Evolutionary conservation across 2,888 invertebrate genomes (phyloP).

Genomic region (Standfussiana lucernea): DNA sequence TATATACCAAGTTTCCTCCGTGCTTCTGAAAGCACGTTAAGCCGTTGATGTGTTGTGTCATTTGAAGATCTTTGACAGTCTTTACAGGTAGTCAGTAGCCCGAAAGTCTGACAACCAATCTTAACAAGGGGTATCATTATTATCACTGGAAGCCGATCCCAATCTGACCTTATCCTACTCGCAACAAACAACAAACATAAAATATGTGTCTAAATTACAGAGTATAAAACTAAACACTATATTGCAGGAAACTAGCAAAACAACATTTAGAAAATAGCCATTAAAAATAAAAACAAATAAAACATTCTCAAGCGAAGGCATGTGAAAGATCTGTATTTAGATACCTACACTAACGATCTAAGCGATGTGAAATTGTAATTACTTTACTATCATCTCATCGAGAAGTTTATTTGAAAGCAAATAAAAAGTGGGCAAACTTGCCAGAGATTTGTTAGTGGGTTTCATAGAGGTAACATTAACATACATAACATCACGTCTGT

Average conservation of each 20-base stretch:
- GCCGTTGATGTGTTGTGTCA: no score
- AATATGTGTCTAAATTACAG: neutral
- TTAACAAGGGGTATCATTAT: no score
- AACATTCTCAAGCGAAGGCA: conserved; percentile 53
- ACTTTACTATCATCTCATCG: conserved; percentile 23
- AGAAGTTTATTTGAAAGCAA: conserved; percentile 31
- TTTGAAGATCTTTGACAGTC: no score
- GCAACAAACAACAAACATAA: neutral
- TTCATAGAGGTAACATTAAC: neutral
- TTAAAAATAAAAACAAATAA: conserved; percentile 57
- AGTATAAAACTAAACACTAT: neutral
- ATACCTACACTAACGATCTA: conserved; percentile 60
- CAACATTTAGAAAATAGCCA: conserved; percentile 51
- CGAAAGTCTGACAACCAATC: no score
- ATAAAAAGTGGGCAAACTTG: conserved; percentile 9
- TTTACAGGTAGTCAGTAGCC: no score
- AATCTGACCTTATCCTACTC: neutral
- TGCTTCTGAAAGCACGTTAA: no score
- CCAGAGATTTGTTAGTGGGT: conserved; percentile 6
- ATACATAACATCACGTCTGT: neutral
- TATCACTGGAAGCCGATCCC: no score
- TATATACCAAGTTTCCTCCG: no score
- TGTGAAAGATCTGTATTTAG: conserved; percentile 57
- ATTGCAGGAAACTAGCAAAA: conserved; percentile 37
- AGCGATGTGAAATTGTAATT: conserved; percentile 60